Base-by-base conservation (phyloP, 2,113 vertebrate species). In the Hymenochirus boettgeri region DNA sequence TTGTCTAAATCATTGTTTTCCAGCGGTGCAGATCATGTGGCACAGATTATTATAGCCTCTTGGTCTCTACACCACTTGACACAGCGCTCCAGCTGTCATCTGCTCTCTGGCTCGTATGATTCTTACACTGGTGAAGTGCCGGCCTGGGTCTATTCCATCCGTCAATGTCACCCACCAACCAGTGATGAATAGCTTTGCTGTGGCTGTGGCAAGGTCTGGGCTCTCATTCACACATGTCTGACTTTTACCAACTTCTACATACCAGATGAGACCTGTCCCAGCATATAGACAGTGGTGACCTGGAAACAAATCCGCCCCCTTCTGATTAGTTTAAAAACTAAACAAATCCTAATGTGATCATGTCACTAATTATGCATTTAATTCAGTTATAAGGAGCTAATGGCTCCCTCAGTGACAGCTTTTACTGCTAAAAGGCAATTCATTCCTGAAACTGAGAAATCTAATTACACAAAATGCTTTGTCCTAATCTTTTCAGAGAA, bases 11-110 rank as follows among this genome's bases (percentile, higher is more conserved):
- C 88, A 85, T 85, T 85, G 86, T 86, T 87, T 85, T 80, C 82
- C 76, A 72, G 71, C 62, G 18, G 81, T 35, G 48, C 69, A 65
- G 87, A 89, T 91, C 91, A 90, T 90, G 90, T 93, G 93, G 93
- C 89, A 87, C 85, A 85, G 88, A 92, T 97, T 99, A 99, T 99
- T 99, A 97, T 97, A 98, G 93, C 93, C 93, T 89, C 82, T n/a
- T 85, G 89, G 92, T 94, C 92, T 93, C 88, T 93, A 90, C 84
- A 80, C 90, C 92, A 95, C 93, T 96, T 97, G 93, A 96, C 96
- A 95, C 86, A 79, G 90, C 88, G 92, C 94, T 95, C 94, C 91
- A 89, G 93, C 95, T 97, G 96, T 98, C 96, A 95, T 89, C 92
- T 73, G 88, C 83, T 82, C 87, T 88, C 75, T 87, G 81, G 83